Evolutionary conservation across 2,113 vertebrate species (phyloP), one percentile per base, ranked within the genome.

Genomic region (Suncus etruscus): DNA sequence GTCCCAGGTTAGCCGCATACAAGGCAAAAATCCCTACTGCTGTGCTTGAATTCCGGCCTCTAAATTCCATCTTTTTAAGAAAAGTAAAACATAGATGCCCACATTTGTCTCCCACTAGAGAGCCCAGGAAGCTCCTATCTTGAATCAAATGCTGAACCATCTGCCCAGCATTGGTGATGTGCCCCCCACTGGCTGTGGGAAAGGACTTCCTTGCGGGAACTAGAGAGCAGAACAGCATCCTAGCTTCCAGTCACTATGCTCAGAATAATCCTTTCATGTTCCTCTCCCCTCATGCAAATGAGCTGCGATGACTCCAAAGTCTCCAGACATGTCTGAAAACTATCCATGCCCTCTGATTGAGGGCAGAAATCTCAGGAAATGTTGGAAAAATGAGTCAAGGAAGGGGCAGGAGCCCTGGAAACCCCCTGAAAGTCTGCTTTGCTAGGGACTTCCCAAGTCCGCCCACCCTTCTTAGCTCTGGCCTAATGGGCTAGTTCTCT

Each of bases 231-330:
- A 61, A 45, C 20, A 29, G 10, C 14, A 25, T 11, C 18, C 1
- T n/a, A 32, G 16, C 31, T 8, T 1, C 87, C 14, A 11, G 24
- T 51, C 29, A 24, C 65, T 22, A 54, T 12, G 54, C 12, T 4
- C 54, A 54, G 54, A 54, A 54, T 54, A 54, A 14, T 54, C 54
- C 54, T 54, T 54, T 54, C 54, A 10, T 2, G 7, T 45, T 48
- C 15, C 68, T 48, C 50, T n/a, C 10, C 4, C 20, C 0, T 0
- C 1, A 1, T 1, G 1, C 11, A 39, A 11, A 48, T 6, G 7
- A 79, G 73, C 10, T 54, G 5, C n/a, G 61, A 78, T 25, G 39
- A 73, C 7, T 24, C 10, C 24, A 73, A 25, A 6, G 68, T 77
- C 80, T 85, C n/a, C 32, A 61, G 18, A 50, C 8, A 51, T 69